Percentiles rank a stretch among this genome's conserved stretches.
Evolutionary conservation across 2,113 vertebrate genomes (phyloP).

Genomic region (Athene cunicularia): DNA sequence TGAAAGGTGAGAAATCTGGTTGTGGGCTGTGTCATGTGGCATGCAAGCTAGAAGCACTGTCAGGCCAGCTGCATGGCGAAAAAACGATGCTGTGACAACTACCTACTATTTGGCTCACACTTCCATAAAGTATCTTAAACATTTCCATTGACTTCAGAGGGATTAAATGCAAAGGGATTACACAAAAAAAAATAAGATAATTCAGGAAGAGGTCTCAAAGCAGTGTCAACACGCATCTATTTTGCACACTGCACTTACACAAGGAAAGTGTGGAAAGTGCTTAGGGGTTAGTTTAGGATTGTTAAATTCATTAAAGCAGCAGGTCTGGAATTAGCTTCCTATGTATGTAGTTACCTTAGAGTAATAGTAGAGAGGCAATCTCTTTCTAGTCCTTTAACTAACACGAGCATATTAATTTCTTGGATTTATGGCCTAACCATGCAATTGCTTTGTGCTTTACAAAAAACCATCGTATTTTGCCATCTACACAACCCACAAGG

Average conservation of each 20-base stretch:
- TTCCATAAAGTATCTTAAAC: neutral
- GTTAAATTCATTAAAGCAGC: neutral
- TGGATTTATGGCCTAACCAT: neutral
- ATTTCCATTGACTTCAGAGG: neutral
- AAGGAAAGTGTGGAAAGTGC: neutral
- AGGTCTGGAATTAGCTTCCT: neutral
- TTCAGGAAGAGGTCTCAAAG: neutral
- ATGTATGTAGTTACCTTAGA: neutral
- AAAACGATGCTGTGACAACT: neutral
- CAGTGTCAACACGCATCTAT: neutral
- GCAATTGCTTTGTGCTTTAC: neutral
- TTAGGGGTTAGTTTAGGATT: neutral
- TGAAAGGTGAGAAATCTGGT: neutral
- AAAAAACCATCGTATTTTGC: neutral
- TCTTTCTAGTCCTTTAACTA: neutral
- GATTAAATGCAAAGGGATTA: neutral
- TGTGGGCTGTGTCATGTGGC: fast-evolving
- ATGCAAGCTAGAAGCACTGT: fast-evolving
- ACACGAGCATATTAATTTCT: neutral
- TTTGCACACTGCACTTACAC: neutral
- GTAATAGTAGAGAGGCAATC: neutral
- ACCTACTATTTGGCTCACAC: neutral
- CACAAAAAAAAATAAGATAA: neutral
- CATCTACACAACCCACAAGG: neutral
- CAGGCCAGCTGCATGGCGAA: neutral